Conservation (phyloP, 2,113 vertebrate species). For the Quiscalus mexicanus region DNA sequence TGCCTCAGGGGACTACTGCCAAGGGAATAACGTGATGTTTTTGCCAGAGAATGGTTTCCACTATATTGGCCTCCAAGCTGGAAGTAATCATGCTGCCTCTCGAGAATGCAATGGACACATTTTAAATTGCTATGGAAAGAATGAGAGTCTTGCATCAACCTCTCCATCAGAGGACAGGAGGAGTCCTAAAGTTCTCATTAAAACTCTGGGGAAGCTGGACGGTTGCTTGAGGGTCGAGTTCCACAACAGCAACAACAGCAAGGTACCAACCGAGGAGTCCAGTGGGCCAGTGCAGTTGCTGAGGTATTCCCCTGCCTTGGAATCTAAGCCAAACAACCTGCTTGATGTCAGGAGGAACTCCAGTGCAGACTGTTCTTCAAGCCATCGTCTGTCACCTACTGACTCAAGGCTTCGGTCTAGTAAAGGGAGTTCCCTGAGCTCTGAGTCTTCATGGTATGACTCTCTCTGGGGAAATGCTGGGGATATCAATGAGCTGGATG, state of each 20-base stretch:
- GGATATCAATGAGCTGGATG: slow-evolving; percentile 83
- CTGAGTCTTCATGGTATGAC: slow-evolving; percentile 94
- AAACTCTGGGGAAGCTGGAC: slow-evolving; percentile 85
- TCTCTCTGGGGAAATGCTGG: slow-evolving; percentile 87
- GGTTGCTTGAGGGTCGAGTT: slow-evolving; percentile 92
- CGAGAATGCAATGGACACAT: slow-evolving; percentile 76
- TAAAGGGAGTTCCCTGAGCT: slow-evolving; percentile 93
- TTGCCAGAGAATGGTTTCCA: slow-evolving; percentile 77
- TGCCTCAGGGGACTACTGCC: slow-evolving; percentile 64
- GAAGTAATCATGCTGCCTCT: slow-evolving; percentile 38
- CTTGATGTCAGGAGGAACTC: slow-evolving; percentile 68
- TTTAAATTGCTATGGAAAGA: slow-evolving; percentile 74
- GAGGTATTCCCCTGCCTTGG: slow-evolving; percentile 86
- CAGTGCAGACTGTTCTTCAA: slow-evolving; percentile 61
- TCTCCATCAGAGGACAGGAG: slow-evolving; percentile 78
- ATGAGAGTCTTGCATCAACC: slow-evolving; percentile 52
- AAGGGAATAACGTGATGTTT: slow-evolving; percentile 37
- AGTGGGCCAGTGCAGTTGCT: slow-evolving; percentile 87
- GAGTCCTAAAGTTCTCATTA: slow-evolving; percentile 93
- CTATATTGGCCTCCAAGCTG: slow-evolving; percentile 71
- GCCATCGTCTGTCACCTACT: slow-evolving; percentile 66
- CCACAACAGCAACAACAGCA: slow-evolving; percentile 78
- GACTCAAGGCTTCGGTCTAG: slow-evolving; percentile 86
- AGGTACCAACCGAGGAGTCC: slow-evolving; percentile 70
- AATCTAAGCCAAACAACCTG: slow-evolving; percentile 70